Conservation (phyloP, 2,113 vertebrate species). For the Channa argus region DNA sequence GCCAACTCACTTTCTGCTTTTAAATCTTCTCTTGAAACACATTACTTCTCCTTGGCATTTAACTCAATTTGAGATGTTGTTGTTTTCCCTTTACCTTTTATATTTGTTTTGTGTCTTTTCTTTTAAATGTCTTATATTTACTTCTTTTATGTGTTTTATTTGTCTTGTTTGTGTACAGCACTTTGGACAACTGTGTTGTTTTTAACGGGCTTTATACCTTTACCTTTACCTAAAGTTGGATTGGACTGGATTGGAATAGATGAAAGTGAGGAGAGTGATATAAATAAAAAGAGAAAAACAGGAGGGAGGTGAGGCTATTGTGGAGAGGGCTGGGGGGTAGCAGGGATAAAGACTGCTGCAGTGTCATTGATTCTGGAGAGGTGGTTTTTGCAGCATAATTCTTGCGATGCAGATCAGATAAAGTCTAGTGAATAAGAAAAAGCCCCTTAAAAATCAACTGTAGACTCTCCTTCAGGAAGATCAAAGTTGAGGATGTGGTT, state of each 20-base stretch:
- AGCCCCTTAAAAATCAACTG: constrained; percentile 13
- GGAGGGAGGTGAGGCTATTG: background rate
- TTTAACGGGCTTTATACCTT: too few relatives aligned
- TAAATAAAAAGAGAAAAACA: constrained; percentile 28
- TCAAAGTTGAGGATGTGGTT: constrained; percentile 35
- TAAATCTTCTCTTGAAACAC: too few relatives aligned
- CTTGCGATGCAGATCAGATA: constrained; percentile 56
- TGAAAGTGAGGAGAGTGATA: constrained; percentile 19
- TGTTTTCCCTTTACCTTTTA: too few relatives aligned
- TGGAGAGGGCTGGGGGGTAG: constrained; percentile 16
- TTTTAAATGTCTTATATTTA: too few relatives aligned
- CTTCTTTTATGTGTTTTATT: too few relatives aligned
- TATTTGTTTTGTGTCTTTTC: too few relatives aligned
- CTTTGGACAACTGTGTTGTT: too few relatives aligned
- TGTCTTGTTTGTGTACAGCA: too few relatives aligned
- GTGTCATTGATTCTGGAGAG: constrained; percentile 68
- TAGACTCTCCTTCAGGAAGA: constrained; percentile 20
- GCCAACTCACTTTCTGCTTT: too few relatives aligned
- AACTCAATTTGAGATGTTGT: too few relatives aligned
- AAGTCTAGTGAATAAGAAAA: constrained; percentile 7
- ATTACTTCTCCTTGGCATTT: too few relatives aligned
- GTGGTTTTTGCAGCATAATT: constrained; percentile 58
- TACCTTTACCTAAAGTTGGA: too few relatives aligned
- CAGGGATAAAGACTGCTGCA: constrained; percentile 60
- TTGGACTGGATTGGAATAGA: constrained; percentile 20